Conservation (phyloP, 1,140 invertebrate species). For the Calephelis virginiensis region DNA sequence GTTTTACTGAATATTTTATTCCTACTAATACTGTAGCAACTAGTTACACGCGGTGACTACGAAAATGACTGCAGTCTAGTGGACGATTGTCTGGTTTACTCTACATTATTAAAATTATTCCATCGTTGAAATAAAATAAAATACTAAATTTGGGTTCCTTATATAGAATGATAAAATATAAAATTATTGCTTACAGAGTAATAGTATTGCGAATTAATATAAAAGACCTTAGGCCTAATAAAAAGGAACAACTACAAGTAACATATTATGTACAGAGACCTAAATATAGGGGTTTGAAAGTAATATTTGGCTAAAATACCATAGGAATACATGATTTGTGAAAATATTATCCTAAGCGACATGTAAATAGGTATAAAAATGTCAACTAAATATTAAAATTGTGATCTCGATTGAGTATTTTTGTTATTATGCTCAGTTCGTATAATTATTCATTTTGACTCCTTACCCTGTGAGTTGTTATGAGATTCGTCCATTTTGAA, state of each 20-base stretch:
- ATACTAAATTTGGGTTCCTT: slow-evolving; percentile 28
- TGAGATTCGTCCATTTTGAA: slow-evolving; percentile 47
- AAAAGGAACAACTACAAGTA: slow-evolving; percentile 72
- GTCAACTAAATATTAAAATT: slow-evolving; percentile 41
- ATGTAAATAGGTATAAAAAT: slow-evolving; percentile 52
- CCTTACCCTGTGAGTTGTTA: slow-evolving; percentile 64
- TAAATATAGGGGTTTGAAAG: slow-evolving; percentile 58
- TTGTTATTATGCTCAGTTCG: slow-evolving; percentile 64
- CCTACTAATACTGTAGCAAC: slow-evolving; percentile 10
- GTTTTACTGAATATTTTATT: slow-evolving; percentile 5
- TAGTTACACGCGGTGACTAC: slow-evolving; percentile 1
- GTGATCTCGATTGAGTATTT: slow-evolving; percentile 68
- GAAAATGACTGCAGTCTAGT: slow-evolving; percentile 6
- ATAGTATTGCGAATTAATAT: slow-evolving; percentile 72
- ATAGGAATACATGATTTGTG: slow-evolving; percentile 65
- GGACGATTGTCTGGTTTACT: slow-evolving; percentile 11
- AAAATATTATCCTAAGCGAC: slow-evolving; percentile 53
- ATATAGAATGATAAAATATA: slow-evolving; percentile 41
- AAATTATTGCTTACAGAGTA: slow-evolving; percentile 72
- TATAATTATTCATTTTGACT: slow-evolving; percentile 51
- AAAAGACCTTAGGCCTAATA: slow-evolving; percentile 68
- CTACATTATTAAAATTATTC: slow-evolving; percentile 1
- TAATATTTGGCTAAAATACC: slow-evolving; percentile 75
- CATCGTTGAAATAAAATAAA: slow-evolving; percentile 22
- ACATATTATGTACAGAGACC: slow-evolving; percentile 72